These are phyloP conservation scores for Cremastobaeus sp. DNA, from an alignment of 2,888 invertebrate genomes.

Conservation along the genomic window DNA sequence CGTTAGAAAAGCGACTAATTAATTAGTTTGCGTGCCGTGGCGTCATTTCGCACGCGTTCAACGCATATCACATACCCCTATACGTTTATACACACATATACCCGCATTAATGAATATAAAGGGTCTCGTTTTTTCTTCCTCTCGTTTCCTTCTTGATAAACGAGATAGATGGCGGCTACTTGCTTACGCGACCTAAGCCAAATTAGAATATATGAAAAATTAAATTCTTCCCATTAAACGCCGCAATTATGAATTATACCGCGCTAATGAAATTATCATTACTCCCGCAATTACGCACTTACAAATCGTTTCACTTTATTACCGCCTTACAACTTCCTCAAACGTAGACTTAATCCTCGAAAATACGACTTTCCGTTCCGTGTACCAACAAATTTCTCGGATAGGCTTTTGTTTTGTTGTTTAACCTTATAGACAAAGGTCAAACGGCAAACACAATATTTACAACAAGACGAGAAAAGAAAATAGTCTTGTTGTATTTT, in stretches of 20 bases:
- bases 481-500: no score
- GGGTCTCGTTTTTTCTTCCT: constrained; percentile 37
- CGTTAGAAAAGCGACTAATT: constrained; percentile 72
- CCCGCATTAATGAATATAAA: constrained; percentile 46
- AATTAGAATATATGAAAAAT: constrained; percentile 23
- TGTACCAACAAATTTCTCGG: background rate
- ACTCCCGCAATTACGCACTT: constrained; percentile 19
- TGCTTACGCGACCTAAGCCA: constrained; percentile 31
- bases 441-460: no score
- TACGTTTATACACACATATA: constrained; percentile 29
- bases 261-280: constrained; percentile 32
- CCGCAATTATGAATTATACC: constrained; percentile 13
- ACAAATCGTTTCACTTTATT: constrained; percentile 40
- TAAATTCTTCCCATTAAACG: constrained; percentile 11
- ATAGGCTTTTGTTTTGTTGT: no score
- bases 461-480: no score
- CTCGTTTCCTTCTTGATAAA: constrained; percentile 44
- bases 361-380: background rate
- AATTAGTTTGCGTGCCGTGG: constrained; percentile 72
- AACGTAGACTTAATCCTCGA: background rate
- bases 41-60: constrained; percentile 66
- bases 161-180: constrained; percentile 38
- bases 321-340: constrained; percentile 24
- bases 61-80: constrained; percentile 29
- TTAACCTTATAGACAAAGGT: no score